These are phyloP conservation scores for Anabas testudineus DNA, from an alignment of 2,797 vertebrate species.

Conservation along the genomic window DNA sequence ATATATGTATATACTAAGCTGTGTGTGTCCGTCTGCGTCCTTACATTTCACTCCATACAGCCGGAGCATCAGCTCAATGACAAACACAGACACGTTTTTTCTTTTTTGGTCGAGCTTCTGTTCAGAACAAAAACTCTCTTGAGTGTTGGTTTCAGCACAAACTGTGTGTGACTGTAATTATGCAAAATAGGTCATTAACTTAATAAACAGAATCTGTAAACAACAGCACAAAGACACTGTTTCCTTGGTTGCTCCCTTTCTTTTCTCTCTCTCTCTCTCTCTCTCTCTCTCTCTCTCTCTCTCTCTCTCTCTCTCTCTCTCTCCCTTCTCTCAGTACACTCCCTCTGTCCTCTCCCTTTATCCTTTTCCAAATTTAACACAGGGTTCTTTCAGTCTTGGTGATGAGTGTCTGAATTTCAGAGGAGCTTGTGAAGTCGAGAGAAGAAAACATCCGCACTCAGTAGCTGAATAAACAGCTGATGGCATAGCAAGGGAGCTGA, in stretches of 20 bases:
- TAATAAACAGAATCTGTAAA: slow-evolving; percentile 77
- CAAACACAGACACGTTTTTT: slow-evolving; percentile 17
- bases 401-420: slow-evolving; percentile 56
- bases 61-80: neutral
- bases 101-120: slow-evolving; percentile 37
- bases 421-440: slow-evolving; percentile 58
- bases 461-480: slow-evolving; percentile 72
- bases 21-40: slow-evolving; percentile 1
- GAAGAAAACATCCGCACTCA: slow-evolving; percentile 64
- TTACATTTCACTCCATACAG: neutral
- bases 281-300: no score
- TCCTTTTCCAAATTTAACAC: slow-evolving; percentile 52
- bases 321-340: slow-evolving; percentile 30
- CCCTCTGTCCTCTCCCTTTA: slow-evolving; percentile 32
- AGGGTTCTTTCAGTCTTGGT: slow-evolving; percentile 39
- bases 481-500: slow-evolving; percentile 58
- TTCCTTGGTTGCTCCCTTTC: slow-evolving; percentile 29
- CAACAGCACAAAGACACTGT: slow-evolving; percentile 60
- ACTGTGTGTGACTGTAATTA: slow-evolving; percentile 68
- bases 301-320: neutral
- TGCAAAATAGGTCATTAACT: slow-evolving; percentile 79
- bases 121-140: slow-evolving; percentile 52
- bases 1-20: neutral
- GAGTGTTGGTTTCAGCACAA: slow-evolving; percentile 57
- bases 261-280: neutral